Base-by-base conservation (phyloP, 2,888 invertebrate genomes). In the Halictus ligatus region DNA sequence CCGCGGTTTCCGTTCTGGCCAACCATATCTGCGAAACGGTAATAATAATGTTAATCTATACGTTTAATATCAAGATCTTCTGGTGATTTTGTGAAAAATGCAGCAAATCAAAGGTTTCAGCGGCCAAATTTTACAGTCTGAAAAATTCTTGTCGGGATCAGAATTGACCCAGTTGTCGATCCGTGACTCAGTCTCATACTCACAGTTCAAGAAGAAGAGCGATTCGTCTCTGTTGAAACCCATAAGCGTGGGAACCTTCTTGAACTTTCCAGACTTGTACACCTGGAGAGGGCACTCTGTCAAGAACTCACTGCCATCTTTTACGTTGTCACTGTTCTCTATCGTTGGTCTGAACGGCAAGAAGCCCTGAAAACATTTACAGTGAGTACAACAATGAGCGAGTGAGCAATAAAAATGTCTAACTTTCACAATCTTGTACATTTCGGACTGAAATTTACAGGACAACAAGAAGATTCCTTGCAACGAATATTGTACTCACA, bases 201-300 rank as follows among this genome's bases (percentile, higher is more conserved):
- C 35, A 76, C 81, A 21, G 25, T 54, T n/a, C 8, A n/a, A 7
- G 21, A 73, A 77, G 18, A 43, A 7, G 12, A 83, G 35, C 0
- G n/a, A 2, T 91, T 96, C 96, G 21, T 95, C 93, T 7, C 94
- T 92, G 86, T 96, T 96, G 89, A 95, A 95, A 8, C 96, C 96
- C 69, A 95, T 91, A 87, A 96, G 95, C 40, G 95, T 95, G 0
- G 96, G 67, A 7, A 96, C 0, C 96, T 92, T 96, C 95, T 29
- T 93, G 87, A 96, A 96, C 48, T 96, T 92, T 60, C 96, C 96
- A 8, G 60, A 91, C 88, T 13, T 87, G 86, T 29, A 48, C 96
- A 93, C 81, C 95, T 92, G 75, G 95, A 96, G 94, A 0, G 96
- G 94, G n/a, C 95, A 93, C 80, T 95, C 94, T 18, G 95, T 92